Evolutionary conservation across 2,797 vertebrate species (phyloP).

Genomic region (Tarsius wallacei): DNA sequence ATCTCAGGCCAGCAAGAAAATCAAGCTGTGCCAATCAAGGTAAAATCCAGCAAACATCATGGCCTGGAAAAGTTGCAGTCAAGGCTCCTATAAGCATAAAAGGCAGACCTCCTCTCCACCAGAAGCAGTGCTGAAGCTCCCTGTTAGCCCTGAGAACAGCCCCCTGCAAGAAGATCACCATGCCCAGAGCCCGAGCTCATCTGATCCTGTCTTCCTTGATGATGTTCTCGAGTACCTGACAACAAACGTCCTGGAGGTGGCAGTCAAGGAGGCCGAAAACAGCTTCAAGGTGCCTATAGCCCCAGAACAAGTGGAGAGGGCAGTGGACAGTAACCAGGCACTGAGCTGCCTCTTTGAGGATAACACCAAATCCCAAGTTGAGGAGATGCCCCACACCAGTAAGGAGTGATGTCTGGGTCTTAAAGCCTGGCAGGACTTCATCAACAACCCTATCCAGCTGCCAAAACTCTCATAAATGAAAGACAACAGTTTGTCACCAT

Average conservation of each 20-base stretch:
- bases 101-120: neutral
- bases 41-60: neutral
- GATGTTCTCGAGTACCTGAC: conserved; percentile 89
- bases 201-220: neutral
- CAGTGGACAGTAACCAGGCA: conserved; percentile 17
- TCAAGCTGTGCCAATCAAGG: too few species aligned
- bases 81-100: rapidly evolving
- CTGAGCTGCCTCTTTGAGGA: conserved; percentile 86
- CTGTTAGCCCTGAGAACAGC: conserved; percentile 88
- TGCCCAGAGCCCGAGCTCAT: neutral
- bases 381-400: conserved; percentile 83
- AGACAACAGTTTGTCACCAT: neutral
- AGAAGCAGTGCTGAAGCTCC: conserved; percentile 86
- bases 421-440: neutral
- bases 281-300: conserved; percentile 87
- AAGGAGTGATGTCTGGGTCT: neutral
- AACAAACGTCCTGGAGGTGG: conserved; percentile 91
- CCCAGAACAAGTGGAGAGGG: neutral
- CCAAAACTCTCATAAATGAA: neutral
- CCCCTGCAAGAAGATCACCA: conserved; percentile 87
- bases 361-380: conserved; percentile 82
- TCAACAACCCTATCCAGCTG: neutral
- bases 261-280: conserved; percentile 86
- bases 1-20: neutral
- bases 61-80: rapidly evolving